A percentile compares a stretch with the other conserved stretches of the same genome.
phyloP scores from a whole-genome alignment of 1,140 invertebrate genomes.

The Pogonomyrmex californicus region DNA sequence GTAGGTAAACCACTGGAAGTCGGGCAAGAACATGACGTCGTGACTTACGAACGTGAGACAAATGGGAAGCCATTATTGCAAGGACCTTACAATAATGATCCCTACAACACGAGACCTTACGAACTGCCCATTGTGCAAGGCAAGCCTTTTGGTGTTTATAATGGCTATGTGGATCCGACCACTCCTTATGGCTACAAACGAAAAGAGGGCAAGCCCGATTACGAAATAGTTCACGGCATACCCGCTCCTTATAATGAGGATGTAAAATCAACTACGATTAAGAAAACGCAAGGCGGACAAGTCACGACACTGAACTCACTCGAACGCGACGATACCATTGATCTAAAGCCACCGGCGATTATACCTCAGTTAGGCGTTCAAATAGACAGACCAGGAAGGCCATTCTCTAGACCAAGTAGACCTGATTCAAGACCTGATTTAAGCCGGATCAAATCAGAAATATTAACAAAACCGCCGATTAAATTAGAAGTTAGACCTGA shows the following conservation, averaged over 20 bases:
- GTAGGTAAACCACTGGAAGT: conserved; percentile 68
- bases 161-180: conserved; percentile 55
- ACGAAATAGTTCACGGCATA: conserved; percentile 78
- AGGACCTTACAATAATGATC: conserved; percentile 35
- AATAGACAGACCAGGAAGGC: conserved; percentile 73
- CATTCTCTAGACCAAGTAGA: conserved; percentile 74
- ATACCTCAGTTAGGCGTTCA: conserved; percentile 72
- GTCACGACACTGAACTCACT: conserved; percentile 25
- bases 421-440: conserved; percentile 62
- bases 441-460: conserved; percentile 68
- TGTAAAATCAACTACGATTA: conserved; percentile 26
- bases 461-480: conserved; percentile 62
- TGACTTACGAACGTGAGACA: conserved; percentile 46
- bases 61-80: neutral
- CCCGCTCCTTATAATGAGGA: conserved; percentile 62
- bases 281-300: conserved; percentile 36
- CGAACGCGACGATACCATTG: conserved; percentile 76
- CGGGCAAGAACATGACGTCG: conserved; percentile 36
- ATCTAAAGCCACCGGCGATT: conserved; percentile 80
- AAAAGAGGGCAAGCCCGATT: conserved; percentile 66
- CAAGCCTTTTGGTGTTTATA: conserved; percentile 80
- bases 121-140: conserved; percentile 78
- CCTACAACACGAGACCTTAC: conserved; percentile 66
- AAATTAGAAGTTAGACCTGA: conserved; percentile 54
- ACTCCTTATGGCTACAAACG: conserved; percentile 71